phyloP scores from a whole-genome alignment of 1,140 invertebrate species.

The Pectinophora gossypiella region DNA sequence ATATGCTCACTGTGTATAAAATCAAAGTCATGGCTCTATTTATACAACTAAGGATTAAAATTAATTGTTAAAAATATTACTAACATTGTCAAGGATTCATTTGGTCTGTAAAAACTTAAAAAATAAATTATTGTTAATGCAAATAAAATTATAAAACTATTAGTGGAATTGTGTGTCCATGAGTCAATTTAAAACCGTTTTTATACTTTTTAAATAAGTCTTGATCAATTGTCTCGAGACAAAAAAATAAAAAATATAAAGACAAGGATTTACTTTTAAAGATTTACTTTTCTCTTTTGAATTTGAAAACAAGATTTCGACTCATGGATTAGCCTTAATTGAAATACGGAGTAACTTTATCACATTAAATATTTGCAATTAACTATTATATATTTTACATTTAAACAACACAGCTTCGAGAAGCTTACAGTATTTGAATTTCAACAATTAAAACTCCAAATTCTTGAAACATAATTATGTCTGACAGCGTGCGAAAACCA shows the following conservation, averaged over 20 bases:
- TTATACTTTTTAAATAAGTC: too few relatives aligned
- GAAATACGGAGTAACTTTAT: background rate
- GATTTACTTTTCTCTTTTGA: too few relatives aligned
- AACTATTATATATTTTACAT: slow-evolving; percentile 21
- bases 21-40: background rate
- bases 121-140: background rate
- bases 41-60: background rate
- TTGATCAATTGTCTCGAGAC: too few relatives aligned
- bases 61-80: background rate
- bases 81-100: background rate
- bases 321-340: too few relatives aligned
- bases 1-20: too few relatives aligned
- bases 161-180: background rate
- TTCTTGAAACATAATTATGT: background rate
- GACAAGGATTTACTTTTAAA: too few relatives aligned
- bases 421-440: background rate
- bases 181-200: too few relatives aligned
- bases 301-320: too few relatives aligned
- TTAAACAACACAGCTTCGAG: slow-evolving; percentile 23
- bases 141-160: background rate
- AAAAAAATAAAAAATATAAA: too few relatives aligned
- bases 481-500: background rate
- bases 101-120: background rate
- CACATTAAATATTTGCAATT: background rate
- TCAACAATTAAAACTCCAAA: background rate